phyloP scores from a whole-genome alignment of 2,113 vertebrate species.

The Lophochroa leadbeateri region DNA sequence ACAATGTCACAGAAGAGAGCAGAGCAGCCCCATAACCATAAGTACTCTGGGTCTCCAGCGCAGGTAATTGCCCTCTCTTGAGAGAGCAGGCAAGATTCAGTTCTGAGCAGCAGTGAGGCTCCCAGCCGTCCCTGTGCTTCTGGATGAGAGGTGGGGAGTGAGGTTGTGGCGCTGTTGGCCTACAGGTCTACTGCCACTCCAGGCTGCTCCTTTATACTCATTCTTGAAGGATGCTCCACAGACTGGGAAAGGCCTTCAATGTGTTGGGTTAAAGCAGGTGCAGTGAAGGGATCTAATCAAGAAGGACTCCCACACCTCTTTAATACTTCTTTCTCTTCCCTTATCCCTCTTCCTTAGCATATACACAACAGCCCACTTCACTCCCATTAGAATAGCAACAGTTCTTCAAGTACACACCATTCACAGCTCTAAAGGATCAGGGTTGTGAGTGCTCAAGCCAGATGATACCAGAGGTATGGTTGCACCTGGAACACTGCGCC shows the following conservation, averaged over 20 bases:
- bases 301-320: neutral
- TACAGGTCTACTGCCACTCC: neutral
- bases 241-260: neutral
- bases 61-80: neutral
- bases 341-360: neutral
- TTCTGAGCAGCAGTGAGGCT: neutral
- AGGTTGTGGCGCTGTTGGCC: neutral
- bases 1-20: neutral
- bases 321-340: neutral
- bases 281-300: neutral
- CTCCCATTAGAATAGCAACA: neutral
- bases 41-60: neutral
- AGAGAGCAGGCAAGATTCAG: neutral
- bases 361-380: neutral
- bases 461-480: neutral
- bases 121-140: neutral
- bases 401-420: neutral
- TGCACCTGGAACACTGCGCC: neutral
- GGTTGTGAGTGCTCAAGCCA: neutral
- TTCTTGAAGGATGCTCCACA: neutral
- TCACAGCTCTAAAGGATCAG: neutral
- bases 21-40: neutral
- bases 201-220: neutral
- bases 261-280: neutral
- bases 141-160: neutral